Conservation (phyloP, 1,140 invertebrate species). For the Lasaia peninsularis region DNA sequence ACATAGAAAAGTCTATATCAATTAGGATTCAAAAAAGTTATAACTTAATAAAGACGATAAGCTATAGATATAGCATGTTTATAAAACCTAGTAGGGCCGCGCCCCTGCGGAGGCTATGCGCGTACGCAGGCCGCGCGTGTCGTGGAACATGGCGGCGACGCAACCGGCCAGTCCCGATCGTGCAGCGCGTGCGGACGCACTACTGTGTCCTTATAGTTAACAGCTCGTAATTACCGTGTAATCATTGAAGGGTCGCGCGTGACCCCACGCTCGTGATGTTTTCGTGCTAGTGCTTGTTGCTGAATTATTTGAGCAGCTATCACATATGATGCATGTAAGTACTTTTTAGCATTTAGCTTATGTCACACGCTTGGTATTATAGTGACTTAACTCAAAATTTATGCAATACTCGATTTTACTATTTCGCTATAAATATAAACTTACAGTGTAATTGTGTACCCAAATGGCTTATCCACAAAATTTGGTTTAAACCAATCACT, state of each 20-base stretch:
- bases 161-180: slow-evolving; percentile 38
- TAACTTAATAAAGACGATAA: too few relatives aligned
- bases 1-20: too few relatives aligned
- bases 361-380: too few relatives aligned
- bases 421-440: too few relatives aligned
- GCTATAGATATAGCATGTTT: slow-evolving; percentile 1
- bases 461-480: too few relatives aligned
- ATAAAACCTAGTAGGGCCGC: background rate
- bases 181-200: slow-evolving; percentile 42
- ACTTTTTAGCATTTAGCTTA: too few relatives aligned
- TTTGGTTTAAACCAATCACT: too few relatives aligned
- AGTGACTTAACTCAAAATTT: too few relatives aligned
- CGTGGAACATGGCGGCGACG: background rate
- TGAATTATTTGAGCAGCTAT: slow-evolving; percentile 34
- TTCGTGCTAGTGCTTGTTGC: slow-evolving; percentile 44
- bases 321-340: slow-evolving; percentile 71
- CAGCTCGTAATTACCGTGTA: slow-evolving; percentile 27
- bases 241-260: slow-evolving; percentile 41
- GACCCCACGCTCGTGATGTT: slow-evolving; percentile 50
- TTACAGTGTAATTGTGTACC: too few relatives aligned
- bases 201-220: slow-evolving; percentile 19
- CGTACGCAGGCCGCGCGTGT: slow-evolving; percentile 26
- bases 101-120: slow-evolving; percentile 20
- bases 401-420: too few relatives aligned
- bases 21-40: too few relatives aligned